Percentiles rank a stretch among this genome's conserved stretches.
These are phyloP conservation scores for Cotesia congregata DNA, from an alignment of 2,888 invertebrate species.

Conservation along the genomic window DNA sequence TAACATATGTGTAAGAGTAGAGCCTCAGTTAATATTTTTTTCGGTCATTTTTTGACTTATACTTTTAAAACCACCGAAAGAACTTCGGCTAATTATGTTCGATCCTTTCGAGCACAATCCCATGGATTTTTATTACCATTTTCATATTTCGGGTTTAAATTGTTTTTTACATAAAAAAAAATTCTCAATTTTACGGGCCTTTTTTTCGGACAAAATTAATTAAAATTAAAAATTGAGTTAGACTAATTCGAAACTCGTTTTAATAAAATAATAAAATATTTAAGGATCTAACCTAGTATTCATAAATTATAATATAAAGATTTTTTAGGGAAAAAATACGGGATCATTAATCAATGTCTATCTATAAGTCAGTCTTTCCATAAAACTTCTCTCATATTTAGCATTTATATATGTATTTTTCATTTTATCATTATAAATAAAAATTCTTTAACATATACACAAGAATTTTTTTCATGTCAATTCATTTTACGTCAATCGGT, in stretches of 20 bases:
- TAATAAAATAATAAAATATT: too few relatives aligned
- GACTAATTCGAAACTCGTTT: too few relatives aligned
- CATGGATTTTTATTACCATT: background rate
- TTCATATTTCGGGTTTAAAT: background rate
- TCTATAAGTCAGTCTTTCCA: background rate
- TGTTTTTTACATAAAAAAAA: background rate
- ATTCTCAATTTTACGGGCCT: background rate
- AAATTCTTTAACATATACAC: background rate
- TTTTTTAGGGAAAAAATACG: background rate
- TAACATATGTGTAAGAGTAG: background rate
- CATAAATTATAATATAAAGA: background rate
- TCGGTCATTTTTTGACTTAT: background rate
- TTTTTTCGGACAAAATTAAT: too few relatives aligned
- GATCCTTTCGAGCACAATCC: background rate
- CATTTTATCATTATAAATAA: conserved; percentile 15
- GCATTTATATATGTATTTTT: conserved; percentile 12
- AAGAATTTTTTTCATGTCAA: background rate
- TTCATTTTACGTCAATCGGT: conserved; percentile 24
- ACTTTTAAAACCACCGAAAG: background rate
- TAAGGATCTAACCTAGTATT: background rate
- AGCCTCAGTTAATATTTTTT: background rate
- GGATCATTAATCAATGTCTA: conserved; percentile 11
- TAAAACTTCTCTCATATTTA: conserved; percentile 23
- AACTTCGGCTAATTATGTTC: background rate
- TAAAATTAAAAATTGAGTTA: too few relatives aligned